Percentiles rank a stretch among this genome's conserved stretches.
Evolutionary conservation across 2,797 vertebrate species (phyloP).

Genomic region (Sardinella longiceps): DNA sequence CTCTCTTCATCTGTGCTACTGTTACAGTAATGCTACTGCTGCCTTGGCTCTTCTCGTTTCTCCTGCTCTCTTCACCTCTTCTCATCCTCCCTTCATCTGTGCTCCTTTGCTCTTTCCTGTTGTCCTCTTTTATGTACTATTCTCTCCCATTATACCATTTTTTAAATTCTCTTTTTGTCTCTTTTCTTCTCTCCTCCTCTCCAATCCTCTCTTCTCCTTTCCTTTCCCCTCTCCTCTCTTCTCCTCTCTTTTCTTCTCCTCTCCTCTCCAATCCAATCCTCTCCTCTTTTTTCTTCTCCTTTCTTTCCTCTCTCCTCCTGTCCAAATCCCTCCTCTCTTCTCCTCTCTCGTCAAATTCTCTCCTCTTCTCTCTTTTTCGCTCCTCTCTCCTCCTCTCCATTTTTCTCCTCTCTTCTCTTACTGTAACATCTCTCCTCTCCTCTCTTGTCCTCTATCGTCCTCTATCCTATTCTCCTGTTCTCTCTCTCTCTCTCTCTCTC

Average conservation of each 20-base stretch:
- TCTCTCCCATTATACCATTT: no score
- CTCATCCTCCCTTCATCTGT: no score
- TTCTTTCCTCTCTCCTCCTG: conserved; percentile 33
- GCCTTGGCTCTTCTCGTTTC: no score
- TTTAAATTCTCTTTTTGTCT: no score
- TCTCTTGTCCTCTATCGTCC: conserved; percentile 26
- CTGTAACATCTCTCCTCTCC: conserved; percentile 32
- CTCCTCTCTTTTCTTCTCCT: no score
- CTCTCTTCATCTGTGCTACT: no score
- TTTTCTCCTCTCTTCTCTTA: conserved; percentile 39
- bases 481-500: neutral
- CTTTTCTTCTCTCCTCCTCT: neutral
- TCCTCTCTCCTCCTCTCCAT: conserved; percentile 34
- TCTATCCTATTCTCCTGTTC: neutral
- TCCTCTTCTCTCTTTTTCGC: neutral
- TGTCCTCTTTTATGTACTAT: no score
- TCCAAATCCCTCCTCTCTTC: conserved; percentile 17
- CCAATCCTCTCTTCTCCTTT: neutral
- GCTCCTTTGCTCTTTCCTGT: no score
- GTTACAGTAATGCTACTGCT: neutral
- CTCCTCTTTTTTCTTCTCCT: conserved; percentile 14
- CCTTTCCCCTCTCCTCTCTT: neutral
- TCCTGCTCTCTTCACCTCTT: conserved; percentile 11
- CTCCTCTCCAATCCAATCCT: neutral
- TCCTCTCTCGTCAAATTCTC: neutral